These are phyloP conservation scores for Drosophila tani DNA, from an alignment of 1,140 invertebrate genomes.

Conservation along the genomic window DNA sequence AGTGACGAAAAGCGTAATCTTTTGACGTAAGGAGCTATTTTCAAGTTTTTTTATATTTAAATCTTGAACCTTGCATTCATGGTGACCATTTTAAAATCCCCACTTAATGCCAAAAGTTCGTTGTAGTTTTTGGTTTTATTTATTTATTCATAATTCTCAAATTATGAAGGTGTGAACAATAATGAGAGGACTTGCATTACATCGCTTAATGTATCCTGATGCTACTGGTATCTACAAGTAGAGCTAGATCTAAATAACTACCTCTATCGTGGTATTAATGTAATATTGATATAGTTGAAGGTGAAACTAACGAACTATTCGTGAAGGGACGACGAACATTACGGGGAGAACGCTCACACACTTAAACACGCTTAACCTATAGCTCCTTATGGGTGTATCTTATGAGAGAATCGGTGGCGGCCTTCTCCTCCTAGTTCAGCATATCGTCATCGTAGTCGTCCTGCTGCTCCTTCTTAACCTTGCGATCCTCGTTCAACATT, in stretches of 20 bases:
- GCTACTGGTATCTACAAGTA: constrained; percentile 26
- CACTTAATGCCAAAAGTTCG: no score
- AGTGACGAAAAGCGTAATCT: no score
- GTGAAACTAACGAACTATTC: background rate
- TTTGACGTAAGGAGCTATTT: no score
- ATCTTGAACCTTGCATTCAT: no score
- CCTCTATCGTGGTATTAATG: constrained; percentile 3
- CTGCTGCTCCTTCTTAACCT: constrained; percentile 64
- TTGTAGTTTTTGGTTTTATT: constrained; percentile 8
- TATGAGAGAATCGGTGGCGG: constrained; percentile 11
- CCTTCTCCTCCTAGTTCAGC: constrained; percentile 36
- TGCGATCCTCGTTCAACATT: constrained; percentile 51
- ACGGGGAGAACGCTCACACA: background rate
- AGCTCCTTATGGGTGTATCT: constrained; percentile 21
- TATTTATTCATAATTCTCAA: constrained; percentile 16
- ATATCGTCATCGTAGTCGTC: constrained; percentile 64
- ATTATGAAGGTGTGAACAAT: constrained; percentile 12
- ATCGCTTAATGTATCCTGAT: background rate
- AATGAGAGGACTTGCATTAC: constrained; percentile 2
- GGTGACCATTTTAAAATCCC: no score
- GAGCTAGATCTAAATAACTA: constrained; percentile 12
- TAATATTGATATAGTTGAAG: constrained; percentile 5
- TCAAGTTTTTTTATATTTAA: no score
- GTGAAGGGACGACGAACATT: constrained; percentile 6
- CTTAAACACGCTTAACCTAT: background rate